phyloP scores from a whole-genome alignment of 2,113 vertebrate species.

The Oreochromis niloticus region DNA sequence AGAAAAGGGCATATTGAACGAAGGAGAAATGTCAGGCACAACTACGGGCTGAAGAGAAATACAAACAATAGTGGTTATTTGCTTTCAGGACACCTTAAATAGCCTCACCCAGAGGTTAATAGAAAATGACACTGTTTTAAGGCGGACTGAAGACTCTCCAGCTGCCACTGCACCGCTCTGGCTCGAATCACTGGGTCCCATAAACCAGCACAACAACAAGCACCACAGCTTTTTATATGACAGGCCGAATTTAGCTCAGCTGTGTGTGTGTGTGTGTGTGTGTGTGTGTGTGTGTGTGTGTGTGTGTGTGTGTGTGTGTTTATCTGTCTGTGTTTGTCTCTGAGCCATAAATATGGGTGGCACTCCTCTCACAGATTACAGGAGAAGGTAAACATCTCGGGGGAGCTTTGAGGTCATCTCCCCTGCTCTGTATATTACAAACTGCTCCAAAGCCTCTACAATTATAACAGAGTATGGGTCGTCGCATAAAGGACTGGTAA shows the following conservation, averaged over 20 bases:
- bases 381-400: neutral
- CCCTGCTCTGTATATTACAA: neutral
- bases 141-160: conserved; percentile 10
- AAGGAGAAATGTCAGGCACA: neutral
- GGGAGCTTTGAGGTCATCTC: neutral
- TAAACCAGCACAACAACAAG: conserved; percentile 26
- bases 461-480: neutral
- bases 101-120: conserved; percentile 15
- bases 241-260: neutral
- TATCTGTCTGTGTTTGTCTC: neutral
- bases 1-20: neutral
- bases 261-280: neutral
- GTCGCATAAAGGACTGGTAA: neutral
- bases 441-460: neutral
- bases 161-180: neutral
- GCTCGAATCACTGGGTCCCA: neutral
- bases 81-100: neutral
- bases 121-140: conserved; percentile 21
- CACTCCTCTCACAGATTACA: neutral
- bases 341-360: neutral
- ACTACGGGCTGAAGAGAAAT: neutral
- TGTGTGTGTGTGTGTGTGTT: neutral
- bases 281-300: neutral
- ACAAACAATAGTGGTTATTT: neutral
- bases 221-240: conserved; percentile 13